Evolutionary conservation across 2,888 invertebrate species (phyloP).

Genomic region (Stramonita haemastoma): DNA sequence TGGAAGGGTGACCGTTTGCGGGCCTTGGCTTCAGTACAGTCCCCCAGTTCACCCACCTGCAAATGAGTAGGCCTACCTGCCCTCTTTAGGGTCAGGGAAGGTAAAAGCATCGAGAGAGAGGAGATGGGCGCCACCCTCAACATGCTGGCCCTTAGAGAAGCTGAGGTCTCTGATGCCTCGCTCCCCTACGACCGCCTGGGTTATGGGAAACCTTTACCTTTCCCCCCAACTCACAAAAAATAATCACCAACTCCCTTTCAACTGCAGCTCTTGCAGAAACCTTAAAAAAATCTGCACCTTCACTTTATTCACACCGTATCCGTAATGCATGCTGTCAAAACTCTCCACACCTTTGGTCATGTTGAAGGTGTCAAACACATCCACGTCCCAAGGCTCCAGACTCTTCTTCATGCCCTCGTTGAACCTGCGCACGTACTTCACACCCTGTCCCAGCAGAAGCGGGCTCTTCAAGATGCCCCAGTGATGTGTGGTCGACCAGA

Average conservation of each 20-base stretch:
- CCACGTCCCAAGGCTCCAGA: slow-evolving; percentile 30
- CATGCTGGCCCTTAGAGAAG: too few species aligned
- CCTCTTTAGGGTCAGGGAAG: too few species aligned
- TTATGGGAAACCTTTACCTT: background rate
- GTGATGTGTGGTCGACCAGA: slow-evolving; percentile 44
- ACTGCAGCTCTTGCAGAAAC: background rate
- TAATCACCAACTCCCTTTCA: background rate
- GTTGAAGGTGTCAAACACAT: slow-evolving; percentile 45
- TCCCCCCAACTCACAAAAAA: background rate
- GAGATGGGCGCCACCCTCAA: too few species aligned
- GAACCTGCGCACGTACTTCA: slow-evolving; percentile 32
- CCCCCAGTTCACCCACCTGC: too few species aligned
- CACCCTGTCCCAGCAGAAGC: slow-evolving; percentile 20
- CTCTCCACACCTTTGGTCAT: slow-evolving; percentile 47
- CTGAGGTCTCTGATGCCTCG: too few species aligned
- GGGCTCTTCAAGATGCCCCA: slow-evolving; percentile 49
- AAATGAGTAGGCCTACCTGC: too few species aligned
- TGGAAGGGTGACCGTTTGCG: too few species aligned
- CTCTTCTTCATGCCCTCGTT: slow-evolving; percentile 39
- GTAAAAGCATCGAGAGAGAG: too few species aligned
- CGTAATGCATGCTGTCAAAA: slow-evolving; percentile 40
- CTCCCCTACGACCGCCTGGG: too few species aligned
- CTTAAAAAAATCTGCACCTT: background rate
- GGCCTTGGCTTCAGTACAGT: too few species aligned
- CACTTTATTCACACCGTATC: background rate